These are phyloP conservation scores for Asobara japonica DNA, from an alignment of 1,140 invertebrate genomes.

Conservation along the genomic window DNA sequence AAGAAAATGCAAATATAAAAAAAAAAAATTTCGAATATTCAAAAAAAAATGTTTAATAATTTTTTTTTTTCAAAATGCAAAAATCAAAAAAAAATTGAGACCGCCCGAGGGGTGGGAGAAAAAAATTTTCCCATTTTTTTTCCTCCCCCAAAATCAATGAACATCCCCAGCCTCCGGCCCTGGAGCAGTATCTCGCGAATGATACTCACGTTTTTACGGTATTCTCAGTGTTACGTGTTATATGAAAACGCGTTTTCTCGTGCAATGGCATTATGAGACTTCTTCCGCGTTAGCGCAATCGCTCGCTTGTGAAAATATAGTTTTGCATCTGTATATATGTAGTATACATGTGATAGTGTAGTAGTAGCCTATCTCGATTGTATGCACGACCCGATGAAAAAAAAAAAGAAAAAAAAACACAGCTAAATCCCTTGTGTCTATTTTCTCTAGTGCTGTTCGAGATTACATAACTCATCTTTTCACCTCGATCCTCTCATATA, in stretches of 20 bases:
- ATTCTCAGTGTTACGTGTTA: background rate
- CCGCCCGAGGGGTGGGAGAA: too few relatives aligned
- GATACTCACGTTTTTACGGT: background rate
- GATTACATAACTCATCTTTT: background rate
- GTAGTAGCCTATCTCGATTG: background rate
- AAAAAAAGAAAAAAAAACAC: background rate
- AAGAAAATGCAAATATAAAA: too few relatives aligned
- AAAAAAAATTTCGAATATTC: too few relatives aligned
- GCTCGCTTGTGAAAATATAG: slow-evolving; percentile 40
- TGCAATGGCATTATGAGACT: slow-evolving; percentile 13
- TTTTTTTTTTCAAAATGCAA: too few relatives aligned
- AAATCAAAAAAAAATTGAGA: too few relatives aligned
- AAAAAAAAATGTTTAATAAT: too few relatives aligned
- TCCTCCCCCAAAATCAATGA: background rate
- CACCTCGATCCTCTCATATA: background rate
- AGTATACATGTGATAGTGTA: background rate
- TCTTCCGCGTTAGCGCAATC: slow-evolving; percentile 57
- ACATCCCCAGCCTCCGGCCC: background rate
- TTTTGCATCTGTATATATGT: slow-evolving; percentile 36
- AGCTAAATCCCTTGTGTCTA: too few relatives aligned
- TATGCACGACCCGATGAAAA: background rate
- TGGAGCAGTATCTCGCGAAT: background rate
- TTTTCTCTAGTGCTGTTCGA: background rate
- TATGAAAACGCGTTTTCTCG: slow-evolving; percentile 13
- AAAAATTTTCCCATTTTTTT: too few relatives aligned